These are phyloP conservation scores for Orthosia gothica DNA, from an alignment of 2,888 invertebrate genomes.

Conservation along the genomic window DNA sequence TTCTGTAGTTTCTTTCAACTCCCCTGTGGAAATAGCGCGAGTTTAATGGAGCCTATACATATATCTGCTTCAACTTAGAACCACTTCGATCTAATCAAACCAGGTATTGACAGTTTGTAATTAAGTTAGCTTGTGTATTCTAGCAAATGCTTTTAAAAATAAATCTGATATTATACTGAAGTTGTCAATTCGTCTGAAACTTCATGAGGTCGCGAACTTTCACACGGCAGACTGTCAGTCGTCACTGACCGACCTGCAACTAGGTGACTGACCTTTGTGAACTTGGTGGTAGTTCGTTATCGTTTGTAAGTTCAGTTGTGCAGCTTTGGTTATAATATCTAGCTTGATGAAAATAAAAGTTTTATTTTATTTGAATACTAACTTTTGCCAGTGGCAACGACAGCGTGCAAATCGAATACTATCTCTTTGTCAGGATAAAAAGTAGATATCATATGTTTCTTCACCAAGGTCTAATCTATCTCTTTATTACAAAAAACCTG, in stretches of 20 bases:
- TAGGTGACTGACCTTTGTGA: slow-evolving; percentile 39
- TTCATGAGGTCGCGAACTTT: slow-evolving; percentile 10
- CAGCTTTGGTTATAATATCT: not conserved
- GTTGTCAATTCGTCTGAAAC: slow-evolving; percentile 18
- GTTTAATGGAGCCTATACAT: no score
- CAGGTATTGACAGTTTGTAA: no score
- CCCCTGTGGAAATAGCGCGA: no score
- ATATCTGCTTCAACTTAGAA: not conserved
- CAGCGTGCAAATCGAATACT: no score
- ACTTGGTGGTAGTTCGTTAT: slow-evolving; percentile 13
- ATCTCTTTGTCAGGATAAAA: no score
- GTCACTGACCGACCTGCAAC: slow-evolving; percentile 1
- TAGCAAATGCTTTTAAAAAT: not conserved
- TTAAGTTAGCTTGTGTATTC: no score
- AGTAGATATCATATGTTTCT: no score
- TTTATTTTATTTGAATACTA: no score
- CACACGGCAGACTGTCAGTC: slow-evolving; percentile 14
- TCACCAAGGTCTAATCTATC: no score
- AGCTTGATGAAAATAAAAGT: not conserved
- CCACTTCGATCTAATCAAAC: not conserved
- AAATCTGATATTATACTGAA: slow-evolving; percentile 9
- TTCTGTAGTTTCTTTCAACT: no score
- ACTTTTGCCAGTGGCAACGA: no score
- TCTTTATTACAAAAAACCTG: no score
- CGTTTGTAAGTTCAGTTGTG: not conserved